Evolutionary conservation across 2,113 vertebrate species (phyloP).

Genomic region (Trichechus manatus): DNA sequence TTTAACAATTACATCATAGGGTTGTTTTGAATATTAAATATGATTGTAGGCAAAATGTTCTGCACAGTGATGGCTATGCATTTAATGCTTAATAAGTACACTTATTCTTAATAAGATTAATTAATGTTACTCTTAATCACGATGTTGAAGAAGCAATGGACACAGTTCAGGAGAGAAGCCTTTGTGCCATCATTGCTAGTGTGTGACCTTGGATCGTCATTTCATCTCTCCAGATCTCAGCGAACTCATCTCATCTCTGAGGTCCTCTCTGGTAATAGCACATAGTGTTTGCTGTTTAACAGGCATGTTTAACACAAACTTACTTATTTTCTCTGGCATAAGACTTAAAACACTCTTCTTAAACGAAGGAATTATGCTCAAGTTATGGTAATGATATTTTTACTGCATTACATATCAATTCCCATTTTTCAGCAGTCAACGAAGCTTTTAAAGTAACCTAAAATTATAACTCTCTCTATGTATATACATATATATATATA

Average conservation of each 20-base stretch:
- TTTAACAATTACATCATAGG: neutral
- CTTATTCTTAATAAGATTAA: neutral
- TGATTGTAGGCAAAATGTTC: neutral
- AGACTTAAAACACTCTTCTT: neutral
- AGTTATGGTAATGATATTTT: neutral
- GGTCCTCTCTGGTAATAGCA: neutral
- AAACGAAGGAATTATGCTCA: neutral
- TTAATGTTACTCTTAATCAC: neutral
- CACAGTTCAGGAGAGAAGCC: neutral
- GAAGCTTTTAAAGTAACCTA: neutral
- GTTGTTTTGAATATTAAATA: slow-evolving; percentile 10
- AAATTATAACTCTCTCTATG: neutral
- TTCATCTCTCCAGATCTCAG: neutral
- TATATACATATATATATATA: no score
- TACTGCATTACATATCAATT: neutral
- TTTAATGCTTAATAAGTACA: neutral
- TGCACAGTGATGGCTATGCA: neutral
- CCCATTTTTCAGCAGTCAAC: neutral
- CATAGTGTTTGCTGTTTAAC: neutral
- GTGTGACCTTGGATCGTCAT: neutral
- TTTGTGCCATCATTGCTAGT: neutral
- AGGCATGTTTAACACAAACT: neutral
- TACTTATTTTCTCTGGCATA: neutral
- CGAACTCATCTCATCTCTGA: neutral
- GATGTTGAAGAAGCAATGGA: neutral